Base-by-base conservation (phyloP, 2,888 invertebrate species). In the Camptogramma bilineatum region DNA sequence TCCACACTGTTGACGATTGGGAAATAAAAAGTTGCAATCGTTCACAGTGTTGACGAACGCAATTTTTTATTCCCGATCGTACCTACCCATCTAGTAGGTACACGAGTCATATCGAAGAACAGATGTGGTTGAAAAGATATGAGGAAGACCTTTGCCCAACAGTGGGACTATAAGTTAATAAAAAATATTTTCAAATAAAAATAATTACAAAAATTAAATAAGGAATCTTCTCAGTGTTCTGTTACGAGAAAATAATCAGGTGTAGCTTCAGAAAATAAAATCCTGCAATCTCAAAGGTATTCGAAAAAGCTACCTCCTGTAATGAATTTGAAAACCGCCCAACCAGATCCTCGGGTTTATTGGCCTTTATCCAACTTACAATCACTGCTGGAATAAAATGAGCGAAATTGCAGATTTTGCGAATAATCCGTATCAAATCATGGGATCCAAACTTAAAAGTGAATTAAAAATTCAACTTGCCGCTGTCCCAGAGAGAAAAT, bases 381-480 rank as follows among this genome's bases (percentile, higher is more conserved):
- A 52, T 52, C 8, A 18, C 28, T 52, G 34, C 13, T 42, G 17
- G 24, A 44, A 52, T 39, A 17, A 19, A 42, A 56, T 50, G 1
- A 47, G 18, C 31, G 24, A 48, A 61, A 56, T 50, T 18, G 18
- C 46, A 42, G 39, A 55, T 60, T 52, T 18, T 52, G 42, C 2
- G 9, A 56, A 53, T 52, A 56, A 59, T 62, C 51, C 17, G 3
- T 21, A 53, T 55, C 54, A 56, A 68, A 56, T 62, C 66, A 64
- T 59, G 18, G 61, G 46, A 59, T 57, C 59, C 54, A 52, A 64
- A 66, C 42, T 62, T 48, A 54, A 31, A 69, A 62, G 34, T 70
- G 56, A 72, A 72, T 72, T 68, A 66, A 68, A 65, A 55, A 68
- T 72, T 42, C 34, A 65, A 68, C 62, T 51, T 60, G 46, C 52